Base-by-base conservation (phyloP, 2,888 invertebrate species). In the Lottia gigantea region DNA sequence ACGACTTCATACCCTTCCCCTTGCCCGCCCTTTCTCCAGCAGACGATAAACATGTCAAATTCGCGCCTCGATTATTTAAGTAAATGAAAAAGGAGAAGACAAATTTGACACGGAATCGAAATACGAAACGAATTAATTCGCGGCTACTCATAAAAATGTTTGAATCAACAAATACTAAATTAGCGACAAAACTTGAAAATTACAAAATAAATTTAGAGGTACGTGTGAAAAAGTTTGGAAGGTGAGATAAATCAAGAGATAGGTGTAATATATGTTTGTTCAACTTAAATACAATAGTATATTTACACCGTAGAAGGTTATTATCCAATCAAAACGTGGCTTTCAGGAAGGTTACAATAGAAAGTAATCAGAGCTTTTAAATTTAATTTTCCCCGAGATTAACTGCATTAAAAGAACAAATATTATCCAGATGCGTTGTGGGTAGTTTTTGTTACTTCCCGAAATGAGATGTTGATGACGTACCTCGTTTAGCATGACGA, bases 401-500 rank as follows among this genome's bases (percentile, higher is more conserved):
- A 40, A 40, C 1, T 40, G 40, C 40, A 40, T 40, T 40, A 40
- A 8, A 8, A 8, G 11, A 40, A 40, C 40, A 40, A 40, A 40
- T 40, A 40, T 8, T n/a, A 8, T 6, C 8, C 40, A 40, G 40
- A 4, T 40, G 40, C 11, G 31, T 31, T 4, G 31, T 31, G 6
- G 31, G 40, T 6, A 40, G 11, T 40, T 40, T 40, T 40, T 40
- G 40, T 40, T 8, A 8, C 11, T 40, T 40, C 40, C 40, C 40
- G 8, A 11, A 40, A 40, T n/a, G 19, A 14, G 3, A 23, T 12
- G 55, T 23, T 23, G 55, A 8, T 19, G 8, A 23, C 55, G 6
- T 70, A 74, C 74, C 74, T 67, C 66, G 62, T 15, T 64, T 45
- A 4, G 55, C 69, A 19, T 55, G 55, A 40, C 64, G 67, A n/a